Conservation (phyloP, 2,113 vertebrate genomes). For the Sinocyclocheilus anshuiensis region DNA sequence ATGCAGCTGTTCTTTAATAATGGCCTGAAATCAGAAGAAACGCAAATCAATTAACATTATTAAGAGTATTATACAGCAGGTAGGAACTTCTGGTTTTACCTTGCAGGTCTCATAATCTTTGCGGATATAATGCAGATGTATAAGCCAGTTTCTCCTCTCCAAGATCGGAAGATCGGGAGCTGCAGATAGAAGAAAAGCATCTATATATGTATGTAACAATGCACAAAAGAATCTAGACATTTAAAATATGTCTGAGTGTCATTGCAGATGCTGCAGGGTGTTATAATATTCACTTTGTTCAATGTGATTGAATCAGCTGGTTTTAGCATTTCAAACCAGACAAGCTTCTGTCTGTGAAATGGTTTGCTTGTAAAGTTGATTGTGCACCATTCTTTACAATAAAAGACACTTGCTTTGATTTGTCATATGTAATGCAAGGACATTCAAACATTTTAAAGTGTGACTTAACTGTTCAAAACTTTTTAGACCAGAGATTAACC, state of each 20-base stretch:
- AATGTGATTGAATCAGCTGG: neutral
- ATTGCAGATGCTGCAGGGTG: neutral
- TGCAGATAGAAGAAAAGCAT: slow-evolving; percentile 59
- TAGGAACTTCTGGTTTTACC: slow-evolving; percentile 71
- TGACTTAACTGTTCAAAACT: neutral
- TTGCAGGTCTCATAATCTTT: slow-evolving; percentile 96
- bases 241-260: neutral
- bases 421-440: neutral
- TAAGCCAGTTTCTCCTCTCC: slow-evolving; percentile 95
- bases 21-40: slow-evolving; percentile 73
- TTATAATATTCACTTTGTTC: neutral
- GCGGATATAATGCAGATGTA: slow-evolving; percentile 91
- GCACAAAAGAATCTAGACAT: neutral
- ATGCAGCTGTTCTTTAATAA: slow-evolving; percentile 94
- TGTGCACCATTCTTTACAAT: neutral
- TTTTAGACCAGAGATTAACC: neutral
- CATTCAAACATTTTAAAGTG: neutral
- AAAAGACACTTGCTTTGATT: neutral
- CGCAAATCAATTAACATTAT: neutral
- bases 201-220: neutral
- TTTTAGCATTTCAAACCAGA: no score
- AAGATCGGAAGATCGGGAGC: slow-evolving; percentile 85
- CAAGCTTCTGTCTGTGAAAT: neutral
- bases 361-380: neutral
- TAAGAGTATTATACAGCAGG: neutral